Evolutionary conservation across 1,140 invertebrate genomes (phyloP).

Genomic region (Atta colombica): DNA sequence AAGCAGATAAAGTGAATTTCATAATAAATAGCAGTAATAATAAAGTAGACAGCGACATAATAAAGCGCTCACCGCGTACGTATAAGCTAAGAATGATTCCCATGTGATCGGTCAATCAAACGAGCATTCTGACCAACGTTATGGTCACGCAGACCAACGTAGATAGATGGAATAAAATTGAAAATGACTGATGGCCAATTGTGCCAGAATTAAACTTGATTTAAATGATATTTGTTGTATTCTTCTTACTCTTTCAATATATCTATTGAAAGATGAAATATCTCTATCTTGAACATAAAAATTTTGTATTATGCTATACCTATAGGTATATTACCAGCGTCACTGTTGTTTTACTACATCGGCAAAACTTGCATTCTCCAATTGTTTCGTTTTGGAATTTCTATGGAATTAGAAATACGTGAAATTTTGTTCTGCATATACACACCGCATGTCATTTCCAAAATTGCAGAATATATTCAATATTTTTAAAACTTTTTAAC

Average conservation of each 20-base stretch:
- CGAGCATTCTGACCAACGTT: constrained; percentile 29
- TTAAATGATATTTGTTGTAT: constrained; percentile 23
- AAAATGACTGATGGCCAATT: constrained; percentile 34
- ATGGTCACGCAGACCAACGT: constrained; percentile 16
- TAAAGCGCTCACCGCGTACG: constrained; percentile 20
- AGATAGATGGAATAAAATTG: constrained; percentile 26
- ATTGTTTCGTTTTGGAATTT: background rate
- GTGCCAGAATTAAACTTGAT: constrained; percentile 28
- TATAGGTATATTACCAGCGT: background rate
- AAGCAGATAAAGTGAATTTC: background rate
- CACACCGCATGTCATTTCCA: background rate
- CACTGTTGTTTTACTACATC: background rate
- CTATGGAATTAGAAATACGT: background rate
- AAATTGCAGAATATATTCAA: background rate
- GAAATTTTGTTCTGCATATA: background rate
- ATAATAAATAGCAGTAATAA: constrained; percentile 12
- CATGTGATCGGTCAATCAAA: constrained; percentile 40
- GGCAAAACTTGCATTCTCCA: background rate
- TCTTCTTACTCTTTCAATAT: background rate
- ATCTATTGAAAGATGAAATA: background rate
- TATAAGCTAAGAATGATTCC: constrained; percentile 33
- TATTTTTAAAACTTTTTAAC: background rate
- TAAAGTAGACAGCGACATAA: constrained; percentile 18
- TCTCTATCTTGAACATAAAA: background rate
- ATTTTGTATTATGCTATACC: background rate